Conservation (phyloP, 2,113 vertebrate genomes). For the Gavia stellata region DNA sequence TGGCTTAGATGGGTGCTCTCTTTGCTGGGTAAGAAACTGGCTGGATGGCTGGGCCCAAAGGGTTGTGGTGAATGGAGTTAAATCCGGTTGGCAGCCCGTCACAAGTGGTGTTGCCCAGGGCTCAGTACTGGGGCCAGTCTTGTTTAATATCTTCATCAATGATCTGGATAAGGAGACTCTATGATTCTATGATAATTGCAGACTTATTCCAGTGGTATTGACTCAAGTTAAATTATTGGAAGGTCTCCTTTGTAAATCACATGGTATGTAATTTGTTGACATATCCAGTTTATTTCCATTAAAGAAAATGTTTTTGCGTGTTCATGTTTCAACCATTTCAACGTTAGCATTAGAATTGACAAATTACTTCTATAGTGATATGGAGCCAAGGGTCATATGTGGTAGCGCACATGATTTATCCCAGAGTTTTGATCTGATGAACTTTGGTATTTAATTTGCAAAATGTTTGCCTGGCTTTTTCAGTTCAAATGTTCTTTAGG, state of each 20-base stretch:
- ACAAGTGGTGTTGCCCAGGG: too few relatives aligned
- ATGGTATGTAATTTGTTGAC: background rate
- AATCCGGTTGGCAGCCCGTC: too few relatives aligned
- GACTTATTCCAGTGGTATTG: background rate
- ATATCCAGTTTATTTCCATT: background rate
- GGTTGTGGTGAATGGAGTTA: too few relatives aligned
- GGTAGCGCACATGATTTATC: background rate
- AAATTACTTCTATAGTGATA: background rate
- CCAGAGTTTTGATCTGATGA: background rate
- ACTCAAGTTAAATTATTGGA: background rate
- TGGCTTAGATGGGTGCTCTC: too few relatives aligned
- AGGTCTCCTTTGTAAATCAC: background rate
- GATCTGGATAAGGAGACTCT: too few relatives aligned
- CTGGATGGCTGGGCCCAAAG: too few relatives aligned
- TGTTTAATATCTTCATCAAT: too few relatives aligned
- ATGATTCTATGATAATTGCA: too few relatives aligned
- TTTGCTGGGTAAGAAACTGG: too few relatives aligned
- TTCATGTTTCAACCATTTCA: background rate
- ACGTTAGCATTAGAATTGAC: constrained; percentile 19
- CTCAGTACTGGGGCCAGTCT: too few relatives aligned
- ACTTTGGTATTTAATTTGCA: constrained; percentile 20
- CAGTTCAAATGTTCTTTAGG: background rate
- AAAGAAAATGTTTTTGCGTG: background rate
- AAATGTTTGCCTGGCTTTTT: background rate
- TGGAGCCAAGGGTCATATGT: background rate